Conservation (phyloP, 2,113 vertebrate genomes). For the Campylorhamphus procurvoides region DNA sequence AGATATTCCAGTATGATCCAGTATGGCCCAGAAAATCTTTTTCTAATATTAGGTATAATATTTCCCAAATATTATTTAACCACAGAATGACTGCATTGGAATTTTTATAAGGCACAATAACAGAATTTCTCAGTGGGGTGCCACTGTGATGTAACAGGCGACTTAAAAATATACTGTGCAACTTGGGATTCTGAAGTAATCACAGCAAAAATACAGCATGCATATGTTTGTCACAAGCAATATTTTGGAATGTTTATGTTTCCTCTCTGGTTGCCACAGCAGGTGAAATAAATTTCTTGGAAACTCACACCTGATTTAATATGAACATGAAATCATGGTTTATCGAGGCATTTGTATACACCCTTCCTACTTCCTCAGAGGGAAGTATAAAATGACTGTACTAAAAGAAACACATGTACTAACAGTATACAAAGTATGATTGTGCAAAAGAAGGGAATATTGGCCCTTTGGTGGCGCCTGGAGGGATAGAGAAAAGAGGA, state of each 20-base stretch:
- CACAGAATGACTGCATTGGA: background rate
- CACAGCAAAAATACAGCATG: background rate
- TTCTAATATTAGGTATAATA: background rate
- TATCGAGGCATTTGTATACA: background rate
- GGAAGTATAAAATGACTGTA: background rate
- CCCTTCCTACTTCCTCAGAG: background rate
- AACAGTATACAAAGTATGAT: background rate
- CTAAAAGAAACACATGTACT: background rate
- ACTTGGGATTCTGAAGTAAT: constrained; percentile 18
- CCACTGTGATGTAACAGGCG: background rate
- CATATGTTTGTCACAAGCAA: background rate
- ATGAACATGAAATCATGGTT: background rate
- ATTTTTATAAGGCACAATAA: background rate
- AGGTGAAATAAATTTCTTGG: background rate
- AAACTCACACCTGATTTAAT: background rate
- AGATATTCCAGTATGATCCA: background rate
- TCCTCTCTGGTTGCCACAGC: background rate
- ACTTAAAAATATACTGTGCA: background rate
- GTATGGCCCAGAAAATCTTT: background rate
- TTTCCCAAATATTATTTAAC: background rate
- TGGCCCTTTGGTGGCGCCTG: background rate
- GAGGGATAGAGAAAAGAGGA: background rate
- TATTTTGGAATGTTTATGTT: background rate
- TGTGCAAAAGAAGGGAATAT: background rate
- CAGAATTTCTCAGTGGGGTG: background rate